These are phyloP conservation scores for Hypselothyrea guttata DNA, from an alignment of 2,888 invertebrate genomes.

Conservation along the genomic window DNA sequence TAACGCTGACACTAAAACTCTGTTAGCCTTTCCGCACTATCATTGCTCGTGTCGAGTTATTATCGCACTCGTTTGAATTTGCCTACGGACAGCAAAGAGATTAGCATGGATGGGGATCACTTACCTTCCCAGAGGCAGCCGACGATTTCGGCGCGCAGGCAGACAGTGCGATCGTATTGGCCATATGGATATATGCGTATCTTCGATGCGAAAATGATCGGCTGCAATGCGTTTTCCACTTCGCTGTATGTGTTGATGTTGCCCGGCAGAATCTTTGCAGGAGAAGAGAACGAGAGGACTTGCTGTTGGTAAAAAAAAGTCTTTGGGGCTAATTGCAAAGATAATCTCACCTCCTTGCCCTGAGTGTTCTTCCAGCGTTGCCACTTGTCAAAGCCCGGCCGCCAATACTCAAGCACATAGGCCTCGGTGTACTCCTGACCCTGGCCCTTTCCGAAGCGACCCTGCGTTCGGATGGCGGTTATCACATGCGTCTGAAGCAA, in stretches of 20 bases:
- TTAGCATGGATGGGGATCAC: conserved; percentile 64
- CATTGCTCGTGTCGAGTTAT: conserved; percentile 72
- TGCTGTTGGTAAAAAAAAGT: conserved; percentile 1
- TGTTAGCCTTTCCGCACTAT: conserved; percentile 73
- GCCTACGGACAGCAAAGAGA: conserved; percentile 31
- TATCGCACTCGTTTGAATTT: conserved; percentile 61
- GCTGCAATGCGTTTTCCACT: conserved; percentile 88
- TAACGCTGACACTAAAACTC: conserved; percentile 76
- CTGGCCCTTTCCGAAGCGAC: conserved; percentile 91
- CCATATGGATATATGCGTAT: conserved; percentile 91
- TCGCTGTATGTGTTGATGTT: conserved; percentile 91
- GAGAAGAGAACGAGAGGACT: neutral
- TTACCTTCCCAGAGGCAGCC: conserved; percentile 91
- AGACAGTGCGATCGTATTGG: conserved; percentile 89
- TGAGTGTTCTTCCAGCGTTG: conserved; percentile 88
- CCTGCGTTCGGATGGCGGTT: conserved; percentile 90
- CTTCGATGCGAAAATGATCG: conserved; percentile 89
- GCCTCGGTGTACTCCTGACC: conserved; percentile 91
- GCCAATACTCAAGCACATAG: conserved; percentile 90
- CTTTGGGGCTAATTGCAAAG: neutral
- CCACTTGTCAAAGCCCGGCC: conserved; percentile 88
- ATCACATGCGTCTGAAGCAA: conserved; percentile 86
- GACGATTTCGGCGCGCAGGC: conserved; percentile 91
- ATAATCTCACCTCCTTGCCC: conserved; percentile 86
- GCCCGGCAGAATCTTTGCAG: conserved; percentile 89